A percentile compares a stretch with the other conserved stretches of the same genome.
Conservation (phyloP, 1,140 invertebrate species). For the Lithobius niger region DNA sequence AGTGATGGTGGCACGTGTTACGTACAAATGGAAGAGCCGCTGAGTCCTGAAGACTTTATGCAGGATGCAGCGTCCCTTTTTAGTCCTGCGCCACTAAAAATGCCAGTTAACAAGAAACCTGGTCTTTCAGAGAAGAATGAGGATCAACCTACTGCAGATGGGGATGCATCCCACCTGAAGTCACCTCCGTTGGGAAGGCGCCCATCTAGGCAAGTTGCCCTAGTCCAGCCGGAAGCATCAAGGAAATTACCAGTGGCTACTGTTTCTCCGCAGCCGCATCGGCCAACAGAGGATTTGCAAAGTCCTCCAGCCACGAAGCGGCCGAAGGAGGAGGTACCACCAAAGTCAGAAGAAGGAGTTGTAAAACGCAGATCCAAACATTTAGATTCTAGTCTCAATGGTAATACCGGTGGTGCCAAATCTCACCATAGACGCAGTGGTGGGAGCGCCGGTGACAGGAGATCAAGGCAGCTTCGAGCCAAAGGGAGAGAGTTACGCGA, state of each 20-base stretch:
- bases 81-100: background rate
- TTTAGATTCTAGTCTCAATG: too few species aligned
- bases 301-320: too few species aligned
- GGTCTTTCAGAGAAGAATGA: background rate
- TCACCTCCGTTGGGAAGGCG: background rate
- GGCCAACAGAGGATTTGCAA: background rate
- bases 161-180: too few species aligned
- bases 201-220: background rate
- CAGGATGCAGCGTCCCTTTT: background rate
- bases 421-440: too few species aligned
- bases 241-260: conserved; percentile 3
- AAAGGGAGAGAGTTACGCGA: too few species aligned
- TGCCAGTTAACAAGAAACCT: background rate
- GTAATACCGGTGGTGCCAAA: too few species aligned
- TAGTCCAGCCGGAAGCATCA: background rate
- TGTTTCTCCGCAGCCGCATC: background rate
- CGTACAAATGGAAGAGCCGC: too few species aligned
- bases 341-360: too few species aligned
- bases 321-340: too few species aligned
- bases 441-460: too few species aligned
- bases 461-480: too few species aligned
- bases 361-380: too few species aligned
- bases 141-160: background rate
- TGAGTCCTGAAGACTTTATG: conserved; percentile 3
- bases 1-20: background rate